Conservation (phyloP, 2,888 invertebrate species). For the Epiblema foenella region DNA sequence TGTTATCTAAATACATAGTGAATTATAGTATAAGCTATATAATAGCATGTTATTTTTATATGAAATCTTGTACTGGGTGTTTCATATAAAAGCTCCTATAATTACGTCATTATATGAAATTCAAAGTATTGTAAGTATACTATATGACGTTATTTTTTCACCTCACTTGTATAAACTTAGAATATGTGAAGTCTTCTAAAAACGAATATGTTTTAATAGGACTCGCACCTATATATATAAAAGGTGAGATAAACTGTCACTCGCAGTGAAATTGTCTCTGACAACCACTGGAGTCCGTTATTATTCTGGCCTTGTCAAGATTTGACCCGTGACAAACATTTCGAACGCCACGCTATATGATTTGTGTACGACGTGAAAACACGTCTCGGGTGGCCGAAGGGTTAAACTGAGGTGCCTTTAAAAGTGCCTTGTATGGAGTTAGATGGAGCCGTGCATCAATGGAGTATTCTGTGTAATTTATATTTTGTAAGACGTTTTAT, state of each 20-base stretch:
- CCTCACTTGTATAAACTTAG: neutral
- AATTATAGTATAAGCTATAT: slow-evolving; percentile 14
- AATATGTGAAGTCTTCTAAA: neutral
- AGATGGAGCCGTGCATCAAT: slow-evolving; percentile 32
- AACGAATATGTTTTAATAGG: neutral
- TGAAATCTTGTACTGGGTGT: slow-evolving; percentile 7
- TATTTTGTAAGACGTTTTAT: slow-evolving; percentile 31
- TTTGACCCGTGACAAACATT: slow-evolving; percentile 17
- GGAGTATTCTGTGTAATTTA: slow-evolving; percentile 37
- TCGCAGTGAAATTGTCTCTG: neutral
- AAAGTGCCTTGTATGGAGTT: slow-evolving; percentile 29
- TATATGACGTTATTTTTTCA: slow-evolving; percentile 7
- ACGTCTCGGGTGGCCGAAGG: neutral
- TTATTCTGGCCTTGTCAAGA: neutral
- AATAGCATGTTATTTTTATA: slow-evolving; percentile 35
- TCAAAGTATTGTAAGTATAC: slow-evolving; percentile 21
- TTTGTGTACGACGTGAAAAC: neutral
- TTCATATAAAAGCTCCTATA: slow-evolving; percentile 20
- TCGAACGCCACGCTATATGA: neutral
- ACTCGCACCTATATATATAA: neutral
- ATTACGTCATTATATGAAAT: slow-evolving; percentile 23
- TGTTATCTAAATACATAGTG: slow-evolving; percentile 30
- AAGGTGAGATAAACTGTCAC: slow-evolving; percentile 1
- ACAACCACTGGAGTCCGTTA: neutral
- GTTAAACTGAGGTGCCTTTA: slow-evolving; percentile 23